Conservation (phyloP, 2,113 vertebrate species). For the Arizona elegans region DNA sequence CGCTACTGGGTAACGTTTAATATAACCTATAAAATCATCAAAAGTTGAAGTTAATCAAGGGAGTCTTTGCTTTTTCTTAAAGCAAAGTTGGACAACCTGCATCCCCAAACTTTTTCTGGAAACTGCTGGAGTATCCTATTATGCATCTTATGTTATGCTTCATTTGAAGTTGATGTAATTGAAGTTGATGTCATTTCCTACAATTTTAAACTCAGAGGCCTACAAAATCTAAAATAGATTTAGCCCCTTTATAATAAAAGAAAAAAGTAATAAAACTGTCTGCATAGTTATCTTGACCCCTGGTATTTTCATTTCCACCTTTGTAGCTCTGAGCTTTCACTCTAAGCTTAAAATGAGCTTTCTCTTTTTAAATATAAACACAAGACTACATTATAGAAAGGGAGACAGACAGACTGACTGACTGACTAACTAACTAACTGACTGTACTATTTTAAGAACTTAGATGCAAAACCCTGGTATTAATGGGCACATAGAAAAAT, state of each 20-base stretch:
- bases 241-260: background rate
- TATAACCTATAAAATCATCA: background rate
- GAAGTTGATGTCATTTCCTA: background rate
- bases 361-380: background rate
- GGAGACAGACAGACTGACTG: background rate
- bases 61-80: background rate
- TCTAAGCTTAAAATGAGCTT: background rate
- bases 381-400: background rate
- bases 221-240: background rate
- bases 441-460: background rate
- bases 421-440: background rate
- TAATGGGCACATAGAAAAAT: background rate
- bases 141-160: background rate
- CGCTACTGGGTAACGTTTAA: background rate
- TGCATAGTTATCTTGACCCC: background rate
- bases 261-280: background rate
- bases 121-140: background rate
- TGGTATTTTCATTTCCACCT: background rate
- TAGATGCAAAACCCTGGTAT: background rate
- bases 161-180: background rate
- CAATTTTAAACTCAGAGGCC: background rate
- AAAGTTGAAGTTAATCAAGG: background rate
- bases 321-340: background rate
- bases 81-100: background rate
- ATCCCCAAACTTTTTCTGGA: background rate